Conservation (phyloP, 2,113 vertebrate species). For the Cathartes aura region DNA sequence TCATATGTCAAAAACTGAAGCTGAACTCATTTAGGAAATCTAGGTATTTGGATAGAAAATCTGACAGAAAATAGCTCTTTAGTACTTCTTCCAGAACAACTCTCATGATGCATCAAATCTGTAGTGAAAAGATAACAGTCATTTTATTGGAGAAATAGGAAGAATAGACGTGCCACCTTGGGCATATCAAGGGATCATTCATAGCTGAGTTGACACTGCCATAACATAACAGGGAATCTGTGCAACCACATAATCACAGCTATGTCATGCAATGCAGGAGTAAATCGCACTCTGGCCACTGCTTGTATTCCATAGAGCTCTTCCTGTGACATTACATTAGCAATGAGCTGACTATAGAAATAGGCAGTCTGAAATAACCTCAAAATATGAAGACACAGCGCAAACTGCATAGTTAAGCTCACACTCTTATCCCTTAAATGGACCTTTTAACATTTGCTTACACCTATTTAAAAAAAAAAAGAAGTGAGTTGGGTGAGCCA, state of each 20-base stretch:
- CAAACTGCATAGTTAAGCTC: not conserved
- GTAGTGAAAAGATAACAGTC: not conserved
- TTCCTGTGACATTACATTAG: not conserved
- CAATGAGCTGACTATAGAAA: not conserved
- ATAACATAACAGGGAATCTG: not conserved
- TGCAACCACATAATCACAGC: not conserved
- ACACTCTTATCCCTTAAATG: not conserved
- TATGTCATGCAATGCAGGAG: not conserved
- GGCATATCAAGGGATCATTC: not conserved
- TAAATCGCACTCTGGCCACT: not conserved
- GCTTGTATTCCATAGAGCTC: not conserved
- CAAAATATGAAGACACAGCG: not conserved
- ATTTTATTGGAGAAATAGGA: not conserved
- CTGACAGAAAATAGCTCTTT: not conserved
- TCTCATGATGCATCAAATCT: not conserved
- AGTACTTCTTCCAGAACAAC: not conserved
- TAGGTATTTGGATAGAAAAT: not conserved
- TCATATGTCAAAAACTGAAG: not conserved
- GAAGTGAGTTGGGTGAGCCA: not conserved
- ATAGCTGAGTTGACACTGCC: not conserved
- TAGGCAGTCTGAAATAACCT: not conserved
- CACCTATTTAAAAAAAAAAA: not conserved
- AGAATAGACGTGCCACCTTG: not conserved
- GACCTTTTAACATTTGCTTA: not conserved
- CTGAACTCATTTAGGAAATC: not conserved